A percentile compares a stretch with the other conserved stretches of the same genome.
Conservation (phyloP, 2,888 invertebrate genomes). For the Synergus umbraculus region DNA sequence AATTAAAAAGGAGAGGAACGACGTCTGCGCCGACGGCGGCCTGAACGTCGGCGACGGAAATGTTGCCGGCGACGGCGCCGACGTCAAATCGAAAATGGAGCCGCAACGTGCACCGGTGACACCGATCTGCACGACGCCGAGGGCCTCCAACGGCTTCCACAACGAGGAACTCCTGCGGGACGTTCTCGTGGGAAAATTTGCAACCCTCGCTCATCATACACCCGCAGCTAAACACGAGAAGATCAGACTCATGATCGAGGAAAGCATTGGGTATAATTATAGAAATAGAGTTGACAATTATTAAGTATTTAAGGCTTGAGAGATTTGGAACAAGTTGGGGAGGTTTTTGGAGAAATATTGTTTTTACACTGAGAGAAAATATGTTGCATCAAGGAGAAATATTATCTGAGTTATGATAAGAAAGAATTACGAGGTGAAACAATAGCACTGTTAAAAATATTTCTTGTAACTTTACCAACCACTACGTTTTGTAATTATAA, state of each 20-base stretch:
- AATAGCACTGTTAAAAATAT: too few relatives aligned
- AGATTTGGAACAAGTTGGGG: too few relatives aligned
- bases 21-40: slow-evolving; percentile 56
- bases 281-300: too few relatives aligned
- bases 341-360: too few relatives aligned
- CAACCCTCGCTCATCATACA: slow-evolving; percentile 58
- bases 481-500: too few relatives aligned
- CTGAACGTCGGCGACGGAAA: slow-evolving; percentile 32
- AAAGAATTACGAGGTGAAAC: too few relatives aligned
- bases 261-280: slow-evolving; percentile 81
- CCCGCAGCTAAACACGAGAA: slow-evolving; percentile 71
- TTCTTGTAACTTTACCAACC: too few relatives aligned
- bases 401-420: too few relatives aligned
- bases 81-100: slow-evolving; percentile 51
- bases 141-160: slow-evolving; percentile 70
- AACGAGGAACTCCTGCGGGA: slow-evolving; percentile 70
- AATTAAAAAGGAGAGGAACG: slow-evolving; percentile 69
- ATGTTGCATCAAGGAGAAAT: too few relatives aligned
- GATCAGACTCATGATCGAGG: slow-evolving; percentile 83
- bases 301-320: too few relatives aligned
- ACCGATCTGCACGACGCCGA: slow-evolving; percentile 30
- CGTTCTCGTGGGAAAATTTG: slow-evolving; percentile 70
- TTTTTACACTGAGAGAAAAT: too few relatives aligned
- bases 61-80: slow-evolving; percentile 42
- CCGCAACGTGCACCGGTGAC: slow-evolving; percentile 24